Percentiles rank a stretch among this genome's conserved stretches.
These are phyloP conservation scores for Columba livia DNA, from an alignment of 2,113 vertebrate species.

Conservation along the genomic window DNA sequence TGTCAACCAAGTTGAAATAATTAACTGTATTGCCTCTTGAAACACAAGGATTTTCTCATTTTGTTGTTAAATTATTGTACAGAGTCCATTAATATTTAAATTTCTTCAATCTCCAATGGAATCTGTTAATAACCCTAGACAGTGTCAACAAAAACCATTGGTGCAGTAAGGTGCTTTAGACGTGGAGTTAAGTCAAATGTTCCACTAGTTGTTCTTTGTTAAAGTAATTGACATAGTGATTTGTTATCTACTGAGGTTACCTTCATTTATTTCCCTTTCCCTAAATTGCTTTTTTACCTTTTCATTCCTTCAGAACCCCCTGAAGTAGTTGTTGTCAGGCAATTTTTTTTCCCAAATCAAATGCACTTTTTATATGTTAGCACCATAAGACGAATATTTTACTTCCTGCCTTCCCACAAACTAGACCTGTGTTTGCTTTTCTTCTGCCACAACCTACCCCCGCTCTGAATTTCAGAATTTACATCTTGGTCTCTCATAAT, in stretches of 20 bases:
- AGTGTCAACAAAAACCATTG: conserved; percentile 41
- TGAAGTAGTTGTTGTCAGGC: not conserved
- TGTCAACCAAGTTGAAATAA: conserved; percentile 60
- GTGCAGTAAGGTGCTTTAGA: conserved; percentile 28
- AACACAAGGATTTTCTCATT: conserved; percentile 64
- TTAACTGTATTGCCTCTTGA: conserved; percentile 64
- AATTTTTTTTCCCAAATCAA: not conserved
- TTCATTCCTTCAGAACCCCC: not conserved
- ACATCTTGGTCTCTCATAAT: not conserved
- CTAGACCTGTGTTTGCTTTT: not conserved
- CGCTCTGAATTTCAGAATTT: not conserved
- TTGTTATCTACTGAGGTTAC: not conserved
- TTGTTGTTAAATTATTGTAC: conserved; percentile 70
- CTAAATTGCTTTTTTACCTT: not conserved
- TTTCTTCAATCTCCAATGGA: conserved; percentile 54
- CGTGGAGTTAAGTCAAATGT: not conserved
- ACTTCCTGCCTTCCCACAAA: not conserved
- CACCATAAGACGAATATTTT: not conserved
- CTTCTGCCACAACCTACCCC: not conserved
- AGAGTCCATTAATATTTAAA: conserved; percentile 72
- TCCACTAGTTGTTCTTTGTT: not conserved
- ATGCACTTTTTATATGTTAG: not conserved
- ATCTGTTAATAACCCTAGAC: conserved; percentile 33
- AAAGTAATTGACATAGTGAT: not conserved
- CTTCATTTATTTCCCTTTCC: not conserved